phyloP scores from a whole-genome alignment of 2,797 vertebrate genomes.

The Bradypodion pumilum region DNA sequence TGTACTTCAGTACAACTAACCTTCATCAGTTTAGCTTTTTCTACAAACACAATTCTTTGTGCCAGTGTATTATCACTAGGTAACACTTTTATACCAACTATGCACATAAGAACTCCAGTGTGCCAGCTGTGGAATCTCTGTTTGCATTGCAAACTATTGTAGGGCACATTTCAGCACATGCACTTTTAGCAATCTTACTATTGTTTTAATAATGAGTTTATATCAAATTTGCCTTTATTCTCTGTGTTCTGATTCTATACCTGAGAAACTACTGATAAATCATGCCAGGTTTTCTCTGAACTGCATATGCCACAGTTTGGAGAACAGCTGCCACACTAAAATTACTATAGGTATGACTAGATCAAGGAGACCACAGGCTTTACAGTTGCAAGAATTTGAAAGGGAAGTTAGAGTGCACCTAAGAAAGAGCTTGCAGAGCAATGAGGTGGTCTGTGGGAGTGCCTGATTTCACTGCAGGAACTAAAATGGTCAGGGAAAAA shows the following conservation, averaged over 20 bases:
- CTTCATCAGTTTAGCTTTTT: neutral
- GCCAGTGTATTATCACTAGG: too few relatives aligned
- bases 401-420: neutral
- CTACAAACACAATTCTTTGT: too few relatives aligned
- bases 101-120: neutral
- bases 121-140: neutral
- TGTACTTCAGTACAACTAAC: neutral
- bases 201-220: too few relatives aligned
- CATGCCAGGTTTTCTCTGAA: neutral
- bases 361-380: neutral
- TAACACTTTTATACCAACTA: neutral
- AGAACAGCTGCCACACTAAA: too few relatives aligned
- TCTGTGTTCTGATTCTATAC: neutral
- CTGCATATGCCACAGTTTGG: too few relatives aligned
- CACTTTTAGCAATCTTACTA: too few relatives aligned
- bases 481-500: neutral
- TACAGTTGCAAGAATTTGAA: neutral
- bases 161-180: neutral
- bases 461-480: neutral
- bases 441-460: neutral
- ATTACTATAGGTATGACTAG: too few relatives aligned
- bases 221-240: too few relatives aligned
- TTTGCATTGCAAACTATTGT: neutral
- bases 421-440: constrained; percentile 22
- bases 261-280: neutral